phyloP scores from a whole-genome alignment of 2,113 vertebrate genomes.

The Caloenas nicobarica region DNA sequence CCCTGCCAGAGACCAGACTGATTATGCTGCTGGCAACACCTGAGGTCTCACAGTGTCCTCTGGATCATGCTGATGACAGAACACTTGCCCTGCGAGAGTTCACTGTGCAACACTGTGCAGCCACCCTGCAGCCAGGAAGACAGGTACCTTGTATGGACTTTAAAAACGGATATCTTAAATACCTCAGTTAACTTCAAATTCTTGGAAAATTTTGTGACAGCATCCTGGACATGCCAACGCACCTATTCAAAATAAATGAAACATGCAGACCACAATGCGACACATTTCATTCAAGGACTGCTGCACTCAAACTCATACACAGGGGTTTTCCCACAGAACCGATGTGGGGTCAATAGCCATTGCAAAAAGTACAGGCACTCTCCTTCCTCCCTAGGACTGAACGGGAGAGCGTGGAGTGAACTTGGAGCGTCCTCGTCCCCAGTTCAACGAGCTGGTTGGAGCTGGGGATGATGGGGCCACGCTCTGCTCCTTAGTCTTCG shows the following conservation, averaged over 20 bases:
- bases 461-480: rapidly evolving
- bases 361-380: background rate
- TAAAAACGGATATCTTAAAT: background rate
- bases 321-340: background rate
- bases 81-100: background rate
- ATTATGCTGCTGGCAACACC: background rate
- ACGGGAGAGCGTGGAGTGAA: rapidly evolving
- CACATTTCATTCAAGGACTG: background rate
- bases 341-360: rapidly evolving
- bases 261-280: background rate
- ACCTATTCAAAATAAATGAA: background rate
- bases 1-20: background rate
- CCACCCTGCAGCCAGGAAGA: background rate
- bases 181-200: background rate
- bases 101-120: background rate
- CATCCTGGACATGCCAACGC: background rate
- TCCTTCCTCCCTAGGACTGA: background rate
- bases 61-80: background rate
- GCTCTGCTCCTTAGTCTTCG: background rate
- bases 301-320: rapidly evolving
- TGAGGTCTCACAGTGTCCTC: rapidly evolving
- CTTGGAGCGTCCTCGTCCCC: background rate
- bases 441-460: rapidly evolving
- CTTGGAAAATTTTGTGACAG: background rate
- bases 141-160: background rate